Evolutionary conservation across 2,113 vertebrate genomes (phyloP).

Genomic region (Willisornis vidua): DNA sequence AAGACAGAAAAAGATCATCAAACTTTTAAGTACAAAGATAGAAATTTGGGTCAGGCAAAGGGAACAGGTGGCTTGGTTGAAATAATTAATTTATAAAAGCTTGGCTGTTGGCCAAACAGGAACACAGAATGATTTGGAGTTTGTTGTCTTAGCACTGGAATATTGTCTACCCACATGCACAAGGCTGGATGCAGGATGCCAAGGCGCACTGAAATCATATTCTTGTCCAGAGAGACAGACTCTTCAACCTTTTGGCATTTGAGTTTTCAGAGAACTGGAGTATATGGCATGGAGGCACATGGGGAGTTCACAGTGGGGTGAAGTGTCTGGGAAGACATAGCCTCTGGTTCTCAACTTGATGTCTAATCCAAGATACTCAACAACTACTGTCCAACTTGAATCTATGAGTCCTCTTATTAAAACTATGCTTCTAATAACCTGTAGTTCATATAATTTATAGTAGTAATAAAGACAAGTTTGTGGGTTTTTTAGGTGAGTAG

Average conservation of each 20-base stretch:
- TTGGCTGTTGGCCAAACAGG: background rate
- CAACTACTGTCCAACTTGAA: background rate
- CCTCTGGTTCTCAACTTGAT: background rate
- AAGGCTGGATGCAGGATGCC: background rate
- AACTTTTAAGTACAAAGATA: background rate
- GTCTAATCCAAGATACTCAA: background rate
- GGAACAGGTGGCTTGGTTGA: background rate
- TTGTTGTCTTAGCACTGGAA: background rate
- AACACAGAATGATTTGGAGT: conserved; percentile 1
- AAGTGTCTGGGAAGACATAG: background rate
- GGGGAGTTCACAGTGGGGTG: background rate
- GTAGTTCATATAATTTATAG: background rate
- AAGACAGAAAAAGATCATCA: background rate
- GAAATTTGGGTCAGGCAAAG: conserved; percentile 5
- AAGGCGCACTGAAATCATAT: background rate
- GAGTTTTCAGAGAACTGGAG: background rate
- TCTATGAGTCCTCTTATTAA: background rate
- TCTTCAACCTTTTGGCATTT: background rate
- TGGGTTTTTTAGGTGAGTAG: accelerated
- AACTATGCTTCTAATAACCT: background rate
- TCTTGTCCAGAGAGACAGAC: background rate
- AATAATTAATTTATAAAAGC: conserved; percentile 29
- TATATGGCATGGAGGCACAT: background rate
- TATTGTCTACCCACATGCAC: background rate
- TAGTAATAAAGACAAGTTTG: background rate